Conservation (phyloP, 35 echinoderm and acorn worm species). For the Holothuria glaberrima region DNA sequence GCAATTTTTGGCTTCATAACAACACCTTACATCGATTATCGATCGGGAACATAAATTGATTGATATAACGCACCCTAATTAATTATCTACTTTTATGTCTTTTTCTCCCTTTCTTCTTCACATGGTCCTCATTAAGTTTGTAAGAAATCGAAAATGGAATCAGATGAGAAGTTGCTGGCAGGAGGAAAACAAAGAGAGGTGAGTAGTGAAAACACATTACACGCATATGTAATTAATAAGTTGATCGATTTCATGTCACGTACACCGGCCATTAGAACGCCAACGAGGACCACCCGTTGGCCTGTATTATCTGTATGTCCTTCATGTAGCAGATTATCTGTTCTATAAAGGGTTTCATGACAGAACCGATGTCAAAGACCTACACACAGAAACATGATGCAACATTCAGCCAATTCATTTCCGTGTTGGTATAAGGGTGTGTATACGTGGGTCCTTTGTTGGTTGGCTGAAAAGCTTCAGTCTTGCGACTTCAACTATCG, state of each 20-base stretch:
- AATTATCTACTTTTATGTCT: conserved; percentile 9
- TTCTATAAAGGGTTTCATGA: neutral
- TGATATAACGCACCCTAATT: conserved; percentile 6
- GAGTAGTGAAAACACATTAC: conserved; percentile 5
- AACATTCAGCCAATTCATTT: no score
- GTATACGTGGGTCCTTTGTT: no score
- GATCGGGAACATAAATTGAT: conserved; percentile 24
- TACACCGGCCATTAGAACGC: conserved; percentile 4
- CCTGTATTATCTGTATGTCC: neutral
- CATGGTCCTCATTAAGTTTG: conserved; percentile 7
- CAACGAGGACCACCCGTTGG: conserved; percentile 4
- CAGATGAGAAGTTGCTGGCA: neutral
- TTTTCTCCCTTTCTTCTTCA: neutral
- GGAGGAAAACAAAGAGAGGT: conserved; percentile 33
- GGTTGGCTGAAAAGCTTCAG: no score
- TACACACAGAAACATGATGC: no score
- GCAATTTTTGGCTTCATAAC: conserved; percentile 11
- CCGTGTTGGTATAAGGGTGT: no score
- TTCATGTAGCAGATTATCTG: conserved; percentile 5
- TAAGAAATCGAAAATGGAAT: conserved; percentile 30
- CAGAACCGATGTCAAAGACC: no score
- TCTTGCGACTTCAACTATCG: no score
- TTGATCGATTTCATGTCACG: conserved; percentile 19
- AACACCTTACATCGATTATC: conserved; percentile 7
- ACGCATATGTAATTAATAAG: conserved; percentile 24